Percentiles rank a stretch among this genome's conserved stretches.
phyloP scores from a whole-genome alignment of 1,140 invertebrate species.

The Patella vulgata region DNA sequence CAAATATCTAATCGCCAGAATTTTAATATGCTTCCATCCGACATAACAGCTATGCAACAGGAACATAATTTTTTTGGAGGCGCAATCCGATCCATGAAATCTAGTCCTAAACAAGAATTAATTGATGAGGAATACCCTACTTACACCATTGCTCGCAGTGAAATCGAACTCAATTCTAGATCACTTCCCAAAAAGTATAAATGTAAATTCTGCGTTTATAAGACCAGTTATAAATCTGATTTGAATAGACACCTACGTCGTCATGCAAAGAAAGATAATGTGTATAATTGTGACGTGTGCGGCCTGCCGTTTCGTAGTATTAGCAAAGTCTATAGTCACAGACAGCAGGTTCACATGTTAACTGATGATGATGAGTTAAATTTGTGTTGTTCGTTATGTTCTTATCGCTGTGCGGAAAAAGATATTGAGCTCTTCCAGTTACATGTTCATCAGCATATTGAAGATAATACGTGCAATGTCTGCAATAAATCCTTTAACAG shows the following conservation, averaged over 20 bases:
- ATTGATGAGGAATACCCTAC: slow-evolving; percentile 11
- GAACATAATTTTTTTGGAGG: too few relatives aligned
- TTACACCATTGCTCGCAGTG: slow-evolving; percentile 16
- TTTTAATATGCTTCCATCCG: too few relatives aligned
- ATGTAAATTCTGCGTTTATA: slow-evolving; percentile 43
- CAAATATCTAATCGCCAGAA: too few relatives aligned
- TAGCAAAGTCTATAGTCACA: slow-evolving; percentile 34
- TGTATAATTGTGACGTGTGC: slow-evolving; percentile 37
- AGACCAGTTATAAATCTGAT: slow-evolving; percentile 48
- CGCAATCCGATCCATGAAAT: not conserved
- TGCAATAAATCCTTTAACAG: slow-evolving; percentile 2
- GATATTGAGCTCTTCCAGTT: slow-evolving; percentile 35
- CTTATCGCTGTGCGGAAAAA: slow-evolving; percentile 23
- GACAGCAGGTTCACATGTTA: slow-evolving; percentile 24
- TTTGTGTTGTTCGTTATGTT: slow-evolving; percentile 23
- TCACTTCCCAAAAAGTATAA: slow-evolving; percentile 42
- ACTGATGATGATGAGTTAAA: slow-evolving; percentile 4
- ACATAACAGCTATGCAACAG: too few relatives aligned
- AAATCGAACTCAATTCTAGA: slow-evolving; percentile 20
- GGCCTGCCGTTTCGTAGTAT: slow-evolving; percentile 37
- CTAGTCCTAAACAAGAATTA: not conserved
- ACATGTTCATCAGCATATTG: not conserved
- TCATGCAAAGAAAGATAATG: slow-evolving; percentile 27
- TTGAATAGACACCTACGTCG: slow-evolving; percentile 43
- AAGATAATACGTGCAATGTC: slow-evolving; percentile 5